These are phyloP conservation scores for Meliscaeva auricollis DNA, from an alignment of 2,888 invertebrate species.

Conservation along the genomic window DNA sequence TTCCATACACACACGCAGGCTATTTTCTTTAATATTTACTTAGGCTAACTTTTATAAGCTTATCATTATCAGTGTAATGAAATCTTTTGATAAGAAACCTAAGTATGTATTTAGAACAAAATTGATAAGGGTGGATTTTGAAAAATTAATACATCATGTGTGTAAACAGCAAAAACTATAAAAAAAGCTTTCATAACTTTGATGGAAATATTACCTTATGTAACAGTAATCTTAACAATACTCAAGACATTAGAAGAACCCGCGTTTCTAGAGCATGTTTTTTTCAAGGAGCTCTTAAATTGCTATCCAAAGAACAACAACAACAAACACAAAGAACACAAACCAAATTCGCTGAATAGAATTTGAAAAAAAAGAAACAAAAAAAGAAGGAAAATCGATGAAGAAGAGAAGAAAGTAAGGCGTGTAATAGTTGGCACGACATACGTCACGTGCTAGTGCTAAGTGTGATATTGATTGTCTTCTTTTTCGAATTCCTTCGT, in stretches of 20 bases:
- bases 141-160: not conserved
- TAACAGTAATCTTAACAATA: not conserved
- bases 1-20: too few species aligned
- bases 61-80: constrained; percentile 26
- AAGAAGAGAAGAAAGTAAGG: constrained; percentile 6
- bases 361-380: not conserved
- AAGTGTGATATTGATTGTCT: constrained; percentile 36
- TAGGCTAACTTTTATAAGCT: constrained; percentile 11
- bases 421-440: constrained; percentile 22
- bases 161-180: not conserved
- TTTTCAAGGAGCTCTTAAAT: constrained; percentile 11
- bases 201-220: constrained; percentile 2
- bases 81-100: constrained; percentile 25
- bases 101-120: constrained; percentile 29
- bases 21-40: constrained; percentile 2
- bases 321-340: not conserved
- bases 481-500: constrained; percentile 35
- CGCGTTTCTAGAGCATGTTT: constrained; percentile 18
- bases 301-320: not conserved
- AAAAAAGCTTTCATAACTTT: constrained; percentile 3
- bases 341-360: too few species aligned
- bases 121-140: constrained; percentile 7
- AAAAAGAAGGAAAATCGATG: not conserved
- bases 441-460: constrained; percentile 9
- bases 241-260: not conserved